Base-by-base conservation (phyloP, 64 coral and sea anemone species). In the Porites lutea region DNA sequence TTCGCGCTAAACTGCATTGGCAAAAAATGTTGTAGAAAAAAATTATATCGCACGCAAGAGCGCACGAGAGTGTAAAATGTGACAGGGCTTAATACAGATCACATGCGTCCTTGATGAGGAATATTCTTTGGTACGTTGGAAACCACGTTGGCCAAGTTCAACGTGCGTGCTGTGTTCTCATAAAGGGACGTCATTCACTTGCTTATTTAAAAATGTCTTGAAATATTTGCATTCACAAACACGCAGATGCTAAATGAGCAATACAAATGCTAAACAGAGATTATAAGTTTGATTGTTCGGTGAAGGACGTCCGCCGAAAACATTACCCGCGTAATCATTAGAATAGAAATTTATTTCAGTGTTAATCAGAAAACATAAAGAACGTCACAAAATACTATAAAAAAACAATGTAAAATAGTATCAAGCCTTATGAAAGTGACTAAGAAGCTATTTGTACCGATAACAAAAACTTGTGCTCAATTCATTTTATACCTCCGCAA, bases 211-310 rank as follows among this genome's bases (percentile, higher is more conserved):
- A 18, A 51, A 76, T 8, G 73, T 19, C 3, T 52, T 18, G 45
- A 2, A 2, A 46, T 50, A 15, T 61, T 81, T 61, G 78, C 54
- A 22, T 53, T 59, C 22, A 6, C 22, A 44, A 16, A n/a, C 54
- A 71, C 54, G 54, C 48, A 50, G 49, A 65, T 76, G 45, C 19
- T 51, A 52, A 51, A 13, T 46, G 18, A 65, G 62, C 75, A 78
- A 54, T 78, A 54, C 19, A 13, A 9, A 78, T 78, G 51, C 75
- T 78, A 78, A 49, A 75, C 15, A 48, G 73, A 75, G 75, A 78
- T 82, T 44, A 81, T 5, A 13, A 79, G 5, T 79, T n/a, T 58
- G 12, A 45, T 74, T 37, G 21, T 21, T 8, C n/a, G 10, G 23
- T 6, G 3, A 71, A 73, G 37, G 16, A 46, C 27, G 14, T 2